Percentiles rank a stretch among this genome's conserved stretches.
phyloP scores from a whole-genome alignment of 2,888 invertebrate genomes.

The Xestia sexstrigata region DNA sequence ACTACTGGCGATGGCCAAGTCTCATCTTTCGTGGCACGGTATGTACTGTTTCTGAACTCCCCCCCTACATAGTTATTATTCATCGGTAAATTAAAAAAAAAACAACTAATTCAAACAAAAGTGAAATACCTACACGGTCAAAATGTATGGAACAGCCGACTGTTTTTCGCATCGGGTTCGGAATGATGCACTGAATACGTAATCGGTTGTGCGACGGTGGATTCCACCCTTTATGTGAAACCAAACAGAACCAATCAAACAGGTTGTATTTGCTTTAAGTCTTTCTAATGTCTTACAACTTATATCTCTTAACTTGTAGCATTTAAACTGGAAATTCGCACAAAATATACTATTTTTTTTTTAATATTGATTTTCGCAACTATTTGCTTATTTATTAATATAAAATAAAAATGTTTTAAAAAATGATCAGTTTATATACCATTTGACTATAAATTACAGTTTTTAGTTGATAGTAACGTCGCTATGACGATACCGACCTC shows the following conservation, averaged over 20 bases:
- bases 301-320: not conserved
- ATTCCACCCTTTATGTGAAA: conserved; percentile 4
- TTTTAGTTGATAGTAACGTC: not conserved
- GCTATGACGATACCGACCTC: not conserved
- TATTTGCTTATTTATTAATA: too few relatives aligned
- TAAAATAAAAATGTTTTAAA: too few relatives aligned
- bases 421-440: not conserved
- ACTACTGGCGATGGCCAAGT: too few relatives aligned
- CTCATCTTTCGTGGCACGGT: too few relatives aligned
- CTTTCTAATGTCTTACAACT: conserved; percentile 8
- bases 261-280: conserved; percentile 49
- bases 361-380: not conserved
- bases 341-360: conserved; percentile 4
- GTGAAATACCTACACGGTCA: not conserved
- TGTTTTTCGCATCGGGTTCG: not conserved
- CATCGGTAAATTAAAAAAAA: not conserved
- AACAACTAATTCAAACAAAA: not conserved
- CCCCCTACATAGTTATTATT: too few relatives aligned
- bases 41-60: too few relatives aligned
- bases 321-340: conserved; percentile 42
- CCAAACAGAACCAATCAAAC: conserved; percentile 33
- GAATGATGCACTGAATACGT: not conserved
- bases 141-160: not conserved
- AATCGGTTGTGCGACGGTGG: not conserved
- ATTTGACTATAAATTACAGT: not conserved